Evolutionary conservation across 2,888 invertebrate species (phyloP), one percentile per base, ranked within the genome.

Genomic region (Parascotia fuliginaria): DNA sequence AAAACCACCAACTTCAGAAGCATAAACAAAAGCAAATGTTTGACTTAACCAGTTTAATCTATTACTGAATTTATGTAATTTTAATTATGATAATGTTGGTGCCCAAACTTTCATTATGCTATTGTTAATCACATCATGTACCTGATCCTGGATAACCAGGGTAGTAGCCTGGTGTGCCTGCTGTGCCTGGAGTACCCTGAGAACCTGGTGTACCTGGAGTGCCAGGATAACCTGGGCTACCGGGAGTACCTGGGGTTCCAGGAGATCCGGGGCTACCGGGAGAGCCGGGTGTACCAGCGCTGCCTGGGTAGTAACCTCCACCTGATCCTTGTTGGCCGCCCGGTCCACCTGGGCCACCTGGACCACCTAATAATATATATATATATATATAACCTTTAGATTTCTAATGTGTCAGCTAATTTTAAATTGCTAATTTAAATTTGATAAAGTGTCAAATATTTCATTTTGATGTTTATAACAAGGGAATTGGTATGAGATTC

Each of bases 331-430:
- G n/a, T 63, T 29, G 44, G 11, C 60, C 64, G 3, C 65, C 58
- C 9, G 72, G 95, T 34, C 90, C 84, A 41, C 83, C 91, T 6
- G 94, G 94, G 12, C 70, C 66, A 11, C 66, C 66, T 42, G 70
- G 70, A 42, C 68, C 68, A 15, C 68, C 70, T 37, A 37, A 27
- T 22, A 37, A 38, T 3, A 19, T 3, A 19, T 3, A 19, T n/a
- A n/a, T n/a, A n/a, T n/a, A n/a, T n/a, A n/a, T n/a, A n/a, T n/a
- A n/a, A n/a, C n/a, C n/a, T n/a, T n/a, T n/a, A n/a, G n/a, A n/a
- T n/a, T n/a, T n/a, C n/a, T n/a, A n/a, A n/a, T n/a, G n/a, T n/a
- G n/a, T n/a, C n/a, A n/a, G n/a, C n/a, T n/a, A n/a, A n/a, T n/a
- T n/a, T n/a, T n/a, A n/a, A n/a, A n/a, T n/a, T n/a, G n/a, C n/a